Evolutionary conservation across 2,113 vertebrate genomes (phyloP).

Genomic region (Azemiops feae): DNA sequence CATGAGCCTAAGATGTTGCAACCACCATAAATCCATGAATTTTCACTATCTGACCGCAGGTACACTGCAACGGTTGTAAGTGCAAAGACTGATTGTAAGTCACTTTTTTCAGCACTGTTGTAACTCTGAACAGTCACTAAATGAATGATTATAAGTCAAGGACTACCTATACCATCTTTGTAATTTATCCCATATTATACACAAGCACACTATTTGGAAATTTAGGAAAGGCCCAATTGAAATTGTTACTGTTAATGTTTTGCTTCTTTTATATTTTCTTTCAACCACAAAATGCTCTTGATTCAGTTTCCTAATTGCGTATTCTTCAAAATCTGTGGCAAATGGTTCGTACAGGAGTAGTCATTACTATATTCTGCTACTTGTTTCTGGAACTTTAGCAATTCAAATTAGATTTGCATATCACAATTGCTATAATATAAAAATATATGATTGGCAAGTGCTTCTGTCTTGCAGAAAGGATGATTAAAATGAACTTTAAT

Average conservation of each 20-base stretch:
- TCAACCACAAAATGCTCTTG: background rate
- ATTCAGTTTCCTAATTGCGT: background rate
- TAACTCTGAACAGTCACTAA: background rate
- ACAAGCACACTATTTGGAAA: background rate
- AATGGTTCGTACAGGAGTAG: conserved; percentile 1
- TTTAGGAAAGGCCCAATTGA: background rate
- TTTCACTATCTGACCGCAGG: no score
- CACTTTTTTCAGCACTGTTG: background rate
- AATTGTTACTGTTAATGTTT: background rate
- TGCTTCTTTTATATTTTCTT: background rate
- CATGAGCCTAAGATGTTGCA: no score
- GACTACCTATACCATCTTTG: background rate
- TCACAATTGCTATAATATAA: background rate
- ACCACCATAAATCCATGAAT: no score
- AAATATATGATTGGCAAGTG: rapidly evolving
- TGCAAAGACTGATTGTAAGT: background rate
- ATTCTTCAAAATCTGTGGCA: conserved; percentile 12
- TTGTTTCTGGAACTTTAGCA: background rate
- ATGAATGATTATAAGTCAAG: background rate
- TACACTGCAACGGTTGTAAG: background rate
- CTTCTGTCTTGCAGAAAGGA: rapidly evolving
- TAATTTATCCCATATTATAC: background rate
- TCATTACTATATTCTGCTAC: background rate
- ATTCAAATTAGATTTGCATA: background rate
- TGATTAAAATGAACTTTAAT: background rate